phyloP scores from a whole-genome alignment of 1,140 invertebrate species.

The Drosophila setifemur region DNA sequence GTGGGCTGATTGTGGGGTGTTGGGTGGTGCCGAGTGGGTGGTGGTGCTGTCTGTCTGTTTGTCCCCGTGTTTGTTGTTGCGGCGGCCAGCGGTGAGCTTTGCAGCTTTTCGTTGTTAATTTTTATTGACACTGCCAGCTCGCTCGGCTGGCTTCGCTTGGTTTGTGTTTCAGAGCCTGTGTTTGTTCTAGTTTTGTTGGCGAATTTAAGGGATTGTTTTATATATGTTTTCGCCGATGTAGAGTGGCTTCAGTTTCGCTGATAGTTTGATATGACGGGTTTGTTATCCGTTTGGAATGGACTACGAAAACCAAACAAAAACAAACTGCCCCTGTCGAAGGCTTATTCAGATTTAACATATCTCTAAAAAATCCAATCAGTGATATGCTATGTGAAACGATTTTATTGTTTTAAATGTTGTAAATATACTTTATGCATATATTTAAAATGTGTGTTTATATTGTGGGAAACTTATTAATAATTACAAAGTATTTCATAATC shows the following conservation, averaged over 20 bases:
- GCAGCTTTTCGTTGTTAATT: slow-evolving; percentile 61
- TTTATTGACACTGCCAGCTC: slow-evolving; percentile 47
- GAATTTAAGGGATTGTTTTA: not conserved
- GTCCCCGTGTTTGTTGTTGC: too few relatives aligned
- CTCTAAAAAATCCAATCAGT: too few relatives aligned
- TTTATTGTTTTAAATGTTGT: too few relatives aligned
- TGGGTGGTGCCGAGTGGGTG: not conserved
- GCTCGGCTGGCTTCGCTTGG: not conserved
- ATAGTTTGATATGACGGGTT: not conserved
- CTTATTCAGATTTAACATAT: too few relatives aligned
- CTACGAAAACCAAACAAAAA: too few relatives aligned
- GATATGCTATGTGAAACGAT: too few relatives aligned
- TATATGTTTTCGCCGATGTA: not conserved
- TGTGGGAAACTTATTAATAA: too few relatives aligned
- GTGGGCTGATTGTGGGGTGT: slow-evolving; percentile 2
- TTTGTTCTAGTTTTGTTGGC: slow-evolving; percentile 10
- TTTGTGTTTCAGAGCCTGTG: not conserved
- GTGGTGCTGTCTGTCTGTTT: not conserved
- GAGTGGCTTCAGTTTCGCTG: not conserved
- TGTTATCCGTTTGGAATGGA: too few relatives aligned
- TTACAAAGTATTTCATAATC: too few relatives aligned
- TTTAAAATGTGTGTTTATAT: too few relatives aligned
- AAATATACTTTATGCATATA: too few relatives aligned
- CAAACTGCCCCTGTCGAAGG: too few relatives aligned
- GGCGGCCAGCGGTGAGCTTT: slow-evolving; percentile 45